These are phyloP conservation scores for Pionites leucogaster DNA, from an alignment of 2,113 vertebrate genomes.

Conservation along the genomic window DNA sequence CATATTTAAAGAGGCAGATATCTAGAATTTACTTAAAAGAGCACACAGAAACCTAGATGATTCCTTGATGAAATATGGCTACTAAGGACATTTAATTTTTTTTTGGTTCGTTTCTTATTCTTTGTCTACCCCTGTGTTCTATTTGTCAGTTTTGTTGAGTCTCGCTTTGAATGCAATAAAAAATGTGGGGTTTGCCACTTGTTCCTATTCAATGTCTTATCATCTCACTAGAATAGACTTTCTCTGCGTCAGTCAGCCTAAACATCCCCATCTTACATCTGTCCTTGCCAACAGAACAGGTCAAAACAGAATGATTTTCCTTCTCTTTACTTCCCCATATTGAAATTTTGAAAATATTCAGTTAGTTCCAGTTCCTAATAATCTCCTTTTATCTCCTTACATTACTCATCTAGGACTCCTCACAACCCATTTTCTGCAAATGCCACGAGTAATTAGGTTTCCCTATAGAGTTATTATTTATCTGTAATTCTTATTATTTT, in stretches of 20 bases:
- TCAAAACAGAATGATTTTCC: slow-evolving; percentile 1
- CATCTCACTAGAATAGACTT: neutral
- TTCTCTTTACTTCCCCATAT: neutral
- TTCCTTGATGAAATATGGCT: neutral
- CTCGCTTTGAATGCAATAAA: neutral
- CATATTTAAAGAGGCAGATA: neutral
- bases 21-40: neutral
- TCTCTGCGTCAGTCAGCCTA: neutral
- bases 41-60: neutral
- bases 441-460: neutral
- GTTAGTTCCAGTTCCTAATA: neutral
- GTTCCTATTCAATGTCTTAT: neutral
- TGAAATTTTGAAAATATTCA: slow-evolving; percentile 14
- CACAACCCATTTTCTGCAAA: neutral
- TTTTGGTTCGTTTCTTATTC: fast-evolving
- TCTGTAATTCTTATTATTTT: neutral
- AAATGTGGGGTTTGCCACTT: neutral
- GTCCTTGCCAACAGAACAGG: neutral
- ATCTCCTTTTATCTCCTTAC: neutral
- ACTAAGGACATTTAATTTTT: neutral
- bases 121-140: neutral
- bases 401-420: neutral
- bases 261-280: neutral
- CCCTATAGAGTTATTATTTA: neutral
- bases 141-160: neutral